These are phyloP conservation scores for Xanthia icteritia DNA, from an alignment of 2,888 invertebrate genomes.

Conservation along the genomic window DNA sequence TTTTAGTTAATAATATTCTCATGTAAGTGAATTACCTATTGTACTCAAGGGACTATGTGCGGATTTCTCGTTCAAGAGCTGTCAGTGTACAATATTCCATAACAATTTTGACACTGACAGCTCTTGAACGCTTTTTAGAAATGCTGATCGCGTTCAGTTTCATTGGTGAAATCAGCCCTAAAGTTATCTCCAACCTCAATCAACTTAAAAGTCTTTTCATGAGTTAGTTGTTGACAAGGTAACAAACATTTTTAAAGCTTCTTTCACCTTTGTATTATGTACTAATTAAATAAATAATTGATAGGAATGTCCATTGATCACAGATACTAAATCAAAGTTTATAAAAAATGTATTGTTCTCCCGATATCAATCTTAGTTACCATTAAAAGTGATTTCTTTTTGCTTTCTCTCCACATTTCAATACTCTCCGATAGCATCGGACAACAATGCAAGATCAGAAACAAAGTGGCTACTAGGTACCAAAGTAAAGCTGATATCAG, in stretches of 20 bases:
- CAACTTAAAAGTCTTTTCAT: background rate
- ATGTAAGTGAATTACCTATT: no score
- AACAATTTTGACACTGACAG: no score
- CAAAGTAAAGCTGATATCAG: background rate
- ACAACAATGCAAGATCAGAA: slow-evolving; percentile 39
- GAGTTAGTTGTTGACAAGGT: background rate
- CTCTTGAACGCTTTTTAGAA: no score
- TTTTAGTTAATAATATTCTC: no score
- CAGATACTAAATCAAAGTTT: slow-evolving; percentile 5
- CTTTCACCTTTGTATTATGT: slow-evolving; percentile 11
- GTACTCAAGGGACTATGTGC: no score
- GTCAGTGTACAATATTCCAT: no score
- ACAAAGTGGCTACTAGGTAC: slow-evolving; percentile 14
- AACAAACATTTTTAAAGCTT: background rate
- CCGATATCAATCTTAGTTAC: slow-evolving; percentile 58
- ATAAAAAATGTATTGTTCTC: slow-evolving; percentile 38
- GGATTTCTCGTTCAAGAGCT: no score
- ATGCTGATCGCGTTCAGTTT: no score
- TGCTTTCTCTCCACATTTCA: slow-evolving; percentile 64
- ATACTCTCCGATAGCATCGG: slow-evolving; percentile 55
- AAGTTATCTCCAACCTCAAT: no score
- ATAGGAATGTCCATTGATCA: slow-evolving; percentile 19
- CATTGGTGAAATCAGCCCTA: no score
- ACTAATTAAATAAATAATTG: slow-evolving; percentile 34
- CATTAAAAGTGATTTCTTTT: slow-evolving; percentile 51